A percentile compares a stretch with the other conserved stretches of the same genome.
phyloP scores from a whole-genome alignment of 2,113 vertebrate genomes.

The Muntiacus reevesi region DNA sequence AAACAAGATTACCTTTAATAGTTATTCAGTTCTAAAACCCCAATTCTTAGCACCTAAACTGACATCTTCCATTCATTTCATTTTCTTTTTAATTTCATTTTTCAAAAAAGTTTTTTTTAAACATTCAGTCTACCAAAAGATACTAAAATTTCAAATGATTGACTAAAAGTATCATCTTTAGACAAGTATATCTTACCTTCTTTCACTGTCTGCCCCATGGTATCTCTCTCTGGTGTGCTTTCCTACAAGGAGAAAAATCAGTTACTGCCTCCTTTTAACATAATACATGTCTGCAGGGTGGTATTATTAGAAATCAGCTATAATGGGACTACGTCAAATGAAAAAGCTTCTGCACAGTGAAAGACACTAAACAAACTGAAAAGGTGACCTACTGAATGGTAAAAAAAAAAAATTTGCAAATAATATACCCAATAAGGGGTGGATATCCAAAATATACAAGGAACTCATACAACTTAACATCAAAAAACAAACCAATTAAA shows the following conservation, averaged over 20 bases:
- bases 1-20: background rate
- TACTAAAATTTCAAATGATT: conserved; percentile 24
- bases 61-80: background rate
- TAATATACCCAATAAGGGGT: background rate
- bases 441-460: background rate
- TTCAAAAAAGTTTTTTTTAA: conserved; percentile 34
- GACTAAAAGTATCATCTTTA: conserved; percentile 27
- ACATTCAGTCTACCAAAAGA: background rate
- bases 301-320: conserved; percentile 70
- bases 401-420: background rate
- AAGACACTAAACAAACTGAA: background rate
- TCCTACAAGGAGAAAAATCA: conserved; percentile 77
- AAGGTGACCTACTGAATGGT: background rate
- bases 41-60: conserved; percentile 6
- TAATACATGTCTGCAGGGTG: conserved; percentile 73
- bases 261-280: conserved; percentile 74
- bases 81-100: background rate
- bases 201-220: conserved; percentile 75
- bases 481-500: background rate
- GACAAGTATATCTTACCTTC: conserved; percentile 78
- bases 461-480: background rate
- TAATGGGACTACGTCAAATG: background rate
- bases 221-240: conserved; percentile 67
- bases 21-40: conserved; percentile 35
- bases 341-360: background rate